Evolutionary conservation across 2,888 invertebrate species (phyloP).

Genomic region (Imbricaverruca yamaguchii): DNA sequence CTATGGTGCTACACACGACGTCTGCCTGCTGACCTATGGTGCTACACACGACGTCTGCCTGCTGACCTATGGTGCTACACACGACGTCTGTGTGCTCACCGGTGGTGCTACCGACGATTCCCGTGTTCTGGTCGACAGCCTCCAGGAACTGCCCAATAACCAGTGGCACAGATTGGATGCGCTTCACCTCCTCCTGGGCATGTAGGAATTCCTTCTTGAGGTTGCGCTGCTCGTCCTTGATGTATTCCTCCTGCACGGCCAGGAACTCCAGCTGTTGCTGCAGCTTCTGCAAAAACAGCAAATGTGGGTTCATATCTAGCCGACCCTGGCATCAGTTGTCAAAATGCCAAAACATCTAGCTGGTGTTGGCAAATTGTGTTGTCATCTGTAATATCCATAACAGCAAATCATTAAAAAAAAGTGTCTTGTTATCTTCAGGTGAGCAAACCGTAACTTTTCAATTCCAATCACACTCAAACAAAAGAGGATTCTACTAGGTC

Average conservation of each 20-base stretch:
- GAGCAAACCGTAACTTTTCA: too few relatives aligned
- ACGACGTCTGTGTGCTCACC: slow-evolving; percentile 39
- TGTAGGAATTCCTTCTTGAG: slow-evolving; percentile 97
- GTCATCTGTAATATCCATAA: background rate
- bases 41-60: too few relatives aligned
- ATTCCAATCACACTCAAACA: too few relatives aligned
- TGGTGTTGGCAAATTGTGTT: background rate
- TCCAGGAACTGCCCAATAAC: slow-evolving; percentile 99
- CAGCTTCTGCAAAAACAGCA: slow-evolving; percentile 63
- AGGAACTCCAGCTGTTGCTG: slow-evolving; percentile 94
- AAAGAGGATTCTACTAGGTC: too few relatives aligned
- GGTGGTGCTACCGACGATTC: slow-evolving; percentile 97
- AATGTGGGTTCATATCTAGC: background rate
- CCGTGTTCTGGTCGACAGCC: slow-evolving; percentile 98
- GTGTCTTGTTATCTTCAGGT: too few relatives aligned
- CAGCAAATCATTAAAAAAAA: too few relatives aligned
- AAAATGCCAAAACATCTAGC: background rate
- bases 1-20: too few relatives aligned
- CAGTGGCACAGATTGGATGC: slow-evolving; percentile 96
- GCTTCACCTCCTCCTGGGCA: slow-evolving; percentile 83
- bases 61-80: too few relatives aligned
- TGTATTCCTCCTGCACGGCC: slow-evolving; percentile 98
- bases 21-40: too few relatives aligned
- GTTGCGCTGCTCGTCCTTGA: slow-evolving; percentile 98
- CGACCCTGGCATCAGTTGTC: background rate